Conservation (phyloP, 2,888 invertebrate genomes). For the Schizaphis graminum region DNA sequence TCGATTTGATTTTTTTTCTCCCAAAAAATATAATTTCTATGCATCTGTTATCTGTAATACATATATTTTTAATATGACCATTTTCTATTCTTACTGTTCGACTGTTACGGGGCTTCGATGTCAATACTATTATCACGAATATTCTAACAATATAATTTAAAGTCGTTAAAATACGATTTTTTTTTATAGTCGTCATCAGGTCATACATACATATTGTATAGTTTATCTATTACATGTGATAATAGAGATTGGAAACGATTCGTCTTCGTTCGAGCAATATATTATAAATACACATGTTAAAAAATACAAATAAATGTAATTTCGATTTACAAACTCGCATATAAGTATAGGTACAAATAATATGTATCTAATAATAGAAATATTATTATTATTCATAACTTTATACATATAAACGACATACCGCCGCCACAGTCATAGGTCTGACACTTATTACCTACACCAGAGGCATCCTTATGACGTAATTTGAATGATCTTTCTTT, state of each 20-base stretch:
- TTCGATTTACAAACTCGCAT: neutral
- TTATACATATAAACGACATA: neutral
- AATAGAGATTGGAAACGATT: neutral
- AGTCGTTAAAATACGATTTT: neutral
- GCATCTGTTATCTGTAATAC: neutral
- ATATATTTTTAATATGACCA: neutral
- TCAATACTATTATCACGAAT: neutral
- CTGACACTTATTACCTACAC: constrained; percentile 10
- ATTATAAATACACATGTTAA: neutral
- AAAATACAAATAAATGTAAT: neutral
- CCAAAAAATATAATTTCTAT: neutral
- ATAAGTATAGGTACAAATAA: neutral
- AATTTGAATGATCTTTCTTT: neutral
- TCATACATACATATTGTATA: neutral
- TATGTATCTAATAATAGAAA: neutral
- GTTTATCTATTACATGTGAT: neutral
- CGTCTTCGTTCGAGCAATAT: neutral
- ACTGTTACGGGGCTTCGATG: neutral
- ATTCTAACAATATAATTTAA: neutral
- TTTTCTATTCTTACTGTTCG: neutral
- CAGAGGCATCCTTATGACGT: neutral
- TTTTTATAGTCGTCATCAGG: neutral
- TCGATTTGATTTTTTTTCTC: neutral
- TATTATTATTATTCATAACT: neutral
- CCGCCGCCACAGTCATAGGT: neutral